Evolutionary conservation across 2,113 vertebrate genomes (phyloP), one percentile per base, ranked within the genome.

Genomic region (Anarrhichthys ocellatus): DNA sequence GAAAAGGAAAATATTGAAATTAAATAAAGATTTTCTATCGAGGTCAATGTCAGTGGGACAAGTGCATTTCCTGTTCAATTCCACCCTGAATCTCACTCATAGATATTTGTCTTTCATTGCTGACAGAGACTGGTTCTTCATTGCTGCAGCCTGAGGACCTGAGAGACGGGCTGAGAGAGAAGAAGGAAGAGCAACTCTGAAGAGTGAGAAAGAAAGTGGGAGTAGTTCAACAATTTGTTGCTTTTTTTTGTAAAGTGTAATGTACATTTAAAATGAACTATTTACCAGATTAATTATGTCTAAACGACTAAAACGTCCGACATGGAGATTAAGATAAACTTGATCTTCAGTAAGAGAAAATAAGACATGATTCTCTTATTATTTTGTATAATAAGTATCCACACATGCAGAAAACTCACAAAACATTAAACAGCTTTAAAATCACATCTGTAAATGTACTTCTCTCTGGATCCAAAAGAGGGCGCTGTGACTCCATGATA

Each of bases 401-500:
- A 20, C 44, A 17, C 13, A 17, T 15, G 44, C 44, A 46, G 5
- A 11, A 56, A n/a, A 56, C 20, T 9, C 44, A 48, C 44, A 13
- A 3, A 10, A 44, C 52, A 22, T 13, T 24, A 14, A 52, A 38
- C 20, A 6, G n/a, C 34, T 58, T 17, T 34, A 17, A 17, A 56
- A 58, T 3, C 36, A 11, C 22, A 40, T 15, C 2, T 29, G 2
- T 58, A 9, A 13, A 4, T 75, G 40, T 32, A 59, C 22, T 83
- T 90, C 52, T 64, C 34, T 38, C 0, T 79, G 10, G 0, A 40
- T 79, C 89, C 93, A 91, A 42, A 62, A 67, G 91, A 90, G 78
- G 86, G 82, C 8, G 82, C 78, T 93, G 89, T 91, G 78, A 86
- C 85, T 87, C 80, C 82, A 87, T 3, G 32, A 40, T 54, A 68